Base-by-base conservation (phyloP, 2,113 vertebrate genomes). In the Propithecus coquereli region DNA sequence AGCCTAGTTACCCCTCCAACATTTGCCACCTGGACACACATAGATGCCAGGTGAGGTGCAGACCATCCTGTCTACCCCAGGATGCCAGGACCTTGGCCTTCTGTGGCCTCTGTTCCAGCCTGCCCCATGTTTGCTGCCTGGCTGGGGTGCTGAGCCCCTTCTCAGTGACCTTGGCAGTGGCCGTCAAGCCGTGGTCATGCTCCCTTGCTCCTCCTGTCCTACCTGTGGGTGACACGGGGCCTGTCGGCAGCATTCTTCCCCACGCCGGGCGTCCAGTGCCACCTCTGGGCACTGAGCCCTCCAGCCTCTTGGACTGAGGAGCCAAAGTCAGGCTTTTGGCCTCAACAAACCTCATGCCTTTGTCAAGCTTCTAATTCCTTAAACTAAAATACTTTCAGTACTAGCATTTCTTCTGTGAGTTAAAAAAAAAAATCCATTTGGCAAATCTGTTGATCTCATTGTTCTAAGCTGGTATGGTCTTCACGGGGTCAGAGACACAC, bases 101-200 rank as follows among this genome's bases (percentile, higher is more conserved):
- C 74, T 20, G 34, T 13, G 57, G n/a, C 40, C 65, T 65, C 52
- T 74, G 0, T 43, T 27, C 11, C 14, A 6, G 16, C 43, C 40
- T 13, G 11, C 32, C 47, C 30, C 23, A n/a, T 25, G 12, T 47
- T 43, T 4, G 7, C 30, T 40, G 43, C 34, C 47, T 1, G 50
- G 5, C 74, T 37, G 16, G 77, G 54, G 71, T 3, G 2, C 32
- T 10, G 14, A 43, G 22, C 30, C n/a, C 37, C 25, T 32, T n/a
- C 30, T 66, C 18, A 5, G 45, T 40, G 71, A 22, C 57, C 66
- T 54, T 11, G 34, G 65, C 5, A 9, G 34, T 6, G 34, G 13
- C 22, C 3, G 30, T 47, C 14, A 5, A 71, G 37, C 54, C 5
- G 0, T 14, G 3, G 7, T 47, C 54, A 27, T 0, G 2, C 17